Base-by-base conservation (phyloP, 2,888 invertebrate species). In the Drosophila kanekoi region DNA sequence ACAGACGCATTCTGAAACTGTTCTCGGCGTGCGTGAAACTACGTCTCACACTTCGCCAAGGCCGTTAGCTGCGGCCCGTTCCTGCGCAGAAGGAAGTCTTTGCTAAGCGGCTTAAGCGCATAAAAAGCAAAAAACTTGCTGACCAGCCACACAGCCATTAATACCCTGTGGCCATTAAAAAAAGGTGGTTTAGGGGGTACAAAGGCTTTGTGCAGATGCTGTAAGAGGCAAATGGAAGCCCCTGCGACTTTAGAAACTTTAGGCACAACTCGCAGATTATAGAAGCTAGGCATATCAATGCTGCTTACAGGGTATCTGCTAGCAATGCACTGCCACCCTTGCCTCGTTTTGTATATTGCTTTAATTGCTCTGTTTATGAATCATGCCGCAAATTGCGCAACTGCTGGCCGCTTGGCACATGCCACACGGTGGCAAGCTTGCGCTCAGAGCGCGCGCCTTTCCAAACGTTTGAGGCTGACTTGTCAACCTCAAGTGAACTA, bases 71-170 rank as follows among this genome's bases (percentile, higher is more conserved):
- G 10, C 51, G 23, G 18, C 40, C 18, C 18, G 14, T 65, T 67
- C 77, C 77, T 77, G 85, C 79, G 77, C 81, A 82, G 69, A 82
- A 82, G 81, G 85, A 82, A 85, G 81, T 85, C 49, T 70, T 67
- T 53, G 38, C 54, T 81, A 81, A 81, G 81, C 77, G 60, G 84
- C 81, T 84, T 81, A 79, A 52, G 35, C 53, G 38, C 2, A 40
- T 6, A 14, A 38, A 2, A 38, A 8, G 23, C n/a, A 14, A 59
- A 58, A 63, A 68, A 67, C 62, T 59, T 71, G 67, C 59, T 78
- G 66, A 57, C 57, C 64, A 51, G 54, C 58, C 53, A 52, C 53
- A 47, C 44, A 64, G 23, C 28, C 28, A 28, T 28, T 28, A 28
- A 28, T 28, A 28, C 28, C 28, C 28, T 28, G 28, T 8, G 2